phyloP scores from a whole-genome alignment of 2,888 invertebrate species.

The Clunio marinus region DNA sequence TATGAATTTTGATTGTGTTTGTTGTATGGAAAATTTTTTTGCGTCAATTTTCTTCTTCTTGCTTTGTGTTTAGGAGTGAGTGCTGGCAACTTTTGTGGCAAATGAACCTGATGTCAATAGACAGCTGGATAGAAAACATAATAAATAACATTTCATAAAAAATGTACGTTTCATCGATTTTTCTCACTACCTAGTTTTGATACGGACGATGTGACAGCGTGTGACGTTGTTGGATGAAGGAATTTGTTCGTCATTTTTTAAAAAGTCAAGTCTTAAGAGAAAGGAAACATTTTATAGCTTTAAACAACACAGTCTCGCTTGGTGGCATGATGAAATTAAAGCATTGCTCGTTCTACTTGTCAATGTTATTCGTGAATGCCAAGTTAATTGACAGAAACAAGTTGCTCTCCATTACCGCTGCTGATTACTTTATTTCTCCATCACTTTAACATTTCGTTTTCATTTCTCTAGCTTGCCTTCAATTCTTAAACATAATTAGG shows the following conservation, averaged over 20 bases:
- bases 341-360: background rate
- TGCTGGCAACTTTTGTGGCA: constrained; percentile 14
- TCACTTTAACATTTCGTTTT: background rate
- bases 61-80: background rate
- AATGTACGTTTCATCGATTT: constrained; percentile 12
- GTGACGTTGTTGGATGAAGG: background rate
- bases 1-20: constrained; percentile 16
- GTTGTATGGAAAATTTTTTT: background rate
- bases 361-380: constrained; percentile 15
- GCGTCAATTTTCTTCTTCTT: background rate
- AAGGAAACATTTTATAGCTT: no score
- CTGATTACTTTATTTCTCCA: constrained; percentile 9
- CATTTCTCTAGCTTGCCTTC: background rate
- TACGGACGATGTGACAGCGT: background rate
- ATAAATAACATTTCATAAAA: background rate
- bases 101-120: constrained; percentile 9
- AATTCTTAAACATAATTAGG: constrained; percentile 8
- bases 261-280: no score
- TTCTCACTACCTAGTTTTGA: background rate
- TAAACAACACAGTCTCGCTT: no score
- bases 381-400: constrained; percentile 21
- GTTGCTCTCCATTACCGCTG: constrained; percentile 8
- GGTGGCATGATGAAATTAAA: background rate
- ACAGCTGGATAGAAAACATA: background rate
- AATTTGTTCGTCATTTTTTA: no score